These are phyloP conservation scores for Dexiosoma caninum DNA, from an alignment of 2,888 invertebrate genomes.

Conservation along the genomic window DNA sequence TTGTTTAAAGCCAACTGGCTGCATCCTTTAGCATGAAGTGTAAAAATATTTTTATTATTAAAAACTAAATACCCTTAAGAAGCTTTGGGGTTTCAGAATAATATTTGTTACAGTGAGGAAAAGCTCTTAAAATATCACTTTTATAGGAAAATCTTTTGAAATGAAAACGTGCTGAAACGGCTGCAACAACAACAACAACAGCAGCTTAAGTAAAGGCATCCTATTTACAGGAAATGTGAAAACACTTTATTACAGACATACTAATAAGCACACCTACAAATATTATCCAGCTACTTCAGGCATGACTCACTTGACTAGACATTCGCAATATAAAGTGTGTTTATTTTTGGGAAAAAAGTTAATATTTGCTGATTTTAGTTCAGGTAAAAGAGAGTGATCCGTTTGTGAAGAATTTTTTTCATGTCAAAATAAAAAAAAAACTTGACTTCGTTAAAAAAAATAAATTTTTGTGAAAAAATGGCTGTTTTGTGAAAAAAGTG, in stretches of 20 bases:
- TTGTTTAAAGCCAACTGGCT: neutral
- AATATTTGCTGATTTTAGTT: neutral
- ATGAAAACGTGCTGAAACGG: slow-evolving; percentile 17
- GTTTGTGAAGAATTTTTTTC: neutral
- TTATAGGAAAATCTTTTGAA: neutral
- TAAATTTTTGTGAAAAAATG: neutral
- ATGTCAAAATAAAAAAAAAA: too few relatives aligned
- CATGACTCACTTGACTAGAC: too few relatives aligned
- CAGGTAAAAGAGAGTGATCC: neutral
- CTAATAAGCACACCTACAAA: neutral
- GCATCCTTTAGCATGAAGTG: neutral
- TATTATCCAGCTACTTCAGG: too few relatives aligned
- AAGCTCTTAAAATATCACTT: neutral
- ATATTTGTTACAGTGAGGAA: neutral
- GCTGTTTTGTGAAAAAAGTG: neutral
- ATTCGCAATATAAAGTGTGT: too few relatives aligned
- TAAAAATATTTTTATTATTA: neutral
- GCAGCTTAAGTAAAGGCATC: neutral
- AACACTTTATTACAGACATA: neutral
- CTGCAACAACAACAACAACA: neutral
- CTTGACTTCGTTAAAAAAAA: neutral
- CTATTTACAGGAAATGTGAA: neutral
- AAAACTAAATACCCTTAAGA: slow-evolving; percentile 3
- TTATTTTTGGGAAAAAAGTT: neutral
- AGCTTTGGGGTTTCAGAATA: slow-evolving; percentile 1